Evolutionary conservation across 2,888 invertebrate genomes (phyloP), one percentile per base, ranked within the genome.

Genomic region (Atherix ibis): DNA sequence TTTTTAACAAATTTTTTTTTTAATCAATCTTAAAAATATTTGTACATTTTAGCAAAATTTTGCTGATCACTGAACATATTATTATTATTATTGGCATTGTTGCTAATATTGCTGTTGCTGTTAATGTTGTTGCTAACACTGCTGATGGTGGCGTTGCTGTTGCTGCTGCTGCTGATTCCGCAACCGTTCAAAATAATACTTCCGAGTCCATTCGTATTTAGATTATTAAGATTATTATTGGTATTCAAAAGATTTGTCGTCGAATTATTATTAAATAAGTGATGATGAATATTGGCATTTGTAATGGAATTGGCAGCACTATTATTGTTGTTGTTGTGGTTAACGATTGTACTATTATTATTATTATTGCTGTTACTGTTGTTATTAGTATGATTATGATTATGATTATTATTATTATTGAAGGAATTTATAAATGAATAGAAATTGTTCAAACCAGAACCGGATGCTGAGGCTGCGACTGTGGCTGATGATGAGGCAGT

Each of bases 11-110:
- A n/a, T n/a, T n/a, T n/a, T n/a, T n/a, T n/a, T n/a, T n/a, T n/a
- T n/a, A n/a, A n/a, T n/a, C n/a, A 5, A 18, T 27, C 38, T 46
- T 45, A 46, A 38, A 46, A 46, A 43, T 46, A 45, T 40, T 46
- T 46, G 43, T 46, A 46, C 43, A 43, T 43, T 37, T 43, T 41
- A 22, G 40, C 40, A 31, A 40, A 44, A 25, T 40, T 39, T 34
- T 44, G 43, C 18, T 32, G 31, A 27, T 15, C 27, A 28, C 25
- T 25, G 28, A 14, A 27, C 18, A 14, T 13, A 27, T 36, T 31
- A 27, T 14, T 35, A 31, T 27, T 29, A 31, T 34, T 34, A 27
- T 18, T 15, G 30, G 24, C 16, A 36, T 28, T 31, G 17, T 30
- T 33, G 33, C 27, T n/a, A 13, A 5, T 26, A 26, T 26, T 26